Conservation (phyloP, 2,113 vertebrate species). For the Clinocottus analis region DNA sequence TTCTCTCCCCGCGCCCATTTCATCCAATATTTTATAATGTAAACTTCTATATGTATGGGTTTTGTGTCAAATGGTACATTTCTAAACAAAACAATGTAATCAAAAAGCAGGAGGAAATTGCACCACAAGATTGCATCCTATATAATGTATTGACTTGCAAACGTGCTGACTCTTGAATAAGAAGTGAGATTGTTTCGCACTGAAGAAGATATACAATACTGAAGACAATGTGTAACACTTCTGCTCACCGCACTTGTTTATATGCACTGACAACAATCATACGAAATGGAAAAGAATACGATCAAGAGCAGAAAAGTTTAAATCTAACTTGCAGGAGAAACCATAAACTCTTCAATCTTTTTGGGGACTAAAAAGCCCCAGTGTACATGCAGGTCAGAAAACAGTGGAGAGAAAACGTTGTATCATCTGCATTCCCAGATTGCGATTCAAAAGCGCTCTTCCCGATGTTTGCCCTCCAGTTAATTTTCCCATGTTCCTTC, state of each 20-base stretch:
- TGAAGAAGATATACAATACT: not conserved
- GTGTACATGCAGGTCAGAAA: not conserved
- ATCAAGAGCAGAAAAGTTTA: not conserved
- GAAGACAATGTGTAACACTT: not conserved
- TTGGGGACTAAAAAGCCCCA: not conserved
- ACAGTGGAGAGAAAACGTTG: slow-evolving; percentile 2
- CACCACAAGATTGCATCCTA: not conserved
- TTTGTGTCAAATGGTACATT: slow-evolving; percentile 4
- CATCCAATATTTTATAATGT: slow-evolving; percentile 28
- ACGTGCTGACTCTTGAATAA: not conserved
- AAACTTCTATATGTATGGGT: slow-evolving; percentile 9
- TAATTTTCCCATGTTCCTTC: not conserved
- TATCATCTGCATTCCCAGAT: not conserved
- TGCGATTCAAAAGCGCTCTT: slow-evolving; percentile 14
- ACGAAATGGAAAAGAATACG: not conserved
- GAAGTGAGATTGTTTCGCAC: not conserved
- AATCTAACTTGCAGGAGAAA: not conserved
- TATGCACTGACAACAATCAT: not conserved
- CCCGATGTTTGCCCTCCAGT: not conserved
- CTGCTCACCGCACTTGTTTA: not conserved
- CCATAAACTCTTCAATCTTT: not conserved
- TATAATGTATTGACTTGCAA: not conserved
- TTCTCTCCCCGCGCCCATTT: not conserved
- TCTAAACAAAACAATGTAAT: slow-evolving; percentile 1
- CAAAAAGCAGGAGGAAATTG: not conserved